A percentile compares a stretch with the other conserved stretches of the same genome.
These are phyloP conservation scores for Eupleurogrammus muticus DNA, from an alignment of 2,797 vertebrate genomes.

Conservation along the genomic window DNA sequence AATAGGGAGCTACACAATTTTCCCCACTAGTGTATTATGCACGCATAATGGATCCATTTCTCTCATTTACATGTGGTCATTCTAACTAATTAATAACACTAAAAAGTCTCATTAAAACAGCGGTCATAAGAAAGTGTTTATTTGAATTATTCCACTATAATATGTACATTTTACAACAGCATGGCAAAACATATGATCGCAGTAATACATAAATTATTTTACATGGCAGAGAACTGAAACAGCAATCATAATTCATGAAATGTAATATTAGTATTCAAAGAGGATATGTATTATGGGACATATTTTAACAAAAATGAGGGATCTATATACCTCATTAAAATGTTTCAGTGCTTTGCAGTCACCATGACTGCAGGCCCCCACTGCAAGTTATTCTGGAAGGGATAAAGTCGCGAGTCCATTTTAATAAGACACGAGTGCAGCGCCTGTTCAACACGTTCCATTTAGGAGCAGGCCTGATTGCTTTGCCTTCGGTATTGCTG, in stretches of 20 bases:
- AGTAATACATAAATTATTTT: constrained; percentile 62
- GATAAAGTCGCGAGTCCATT: constrained; percentile 46
- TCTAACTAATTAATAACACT: constrained; percentile 57
- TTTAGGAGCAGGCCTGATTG: too few relatives aligned
- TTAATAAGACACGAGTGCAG: constrained; percentile 53
- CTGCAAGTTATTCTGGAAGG: constrained; percentile 39
- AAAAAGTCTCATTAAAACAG: constrained; percentile 57
- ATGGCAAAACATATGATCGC: constrained; percentile 50
- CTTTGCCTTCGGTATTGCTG: too few relatives aligned
- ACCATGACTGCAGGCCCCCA: constrained; percentile 32
- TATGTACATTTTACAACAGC: constrained; percentile 79
- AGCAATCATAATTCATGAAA: constrained; percentile 49
- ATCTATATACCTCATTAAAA: constrained; percentile 51
- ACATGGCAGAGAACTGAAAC: constrained; percentile 33
- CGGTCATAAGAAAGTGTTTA: constrained; percentile 63
- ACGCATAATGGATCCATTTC: constrained; percentile 51
- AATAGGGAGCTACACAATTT: constrained; percentile 42
- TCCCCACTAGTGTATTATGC: constrained; percentile 34
- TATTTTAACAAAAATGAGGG: constrained; percentile 50
- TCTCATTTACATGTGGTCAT: constrained; percentile 56
- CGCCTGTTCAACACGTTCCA: too few relatives aligned
- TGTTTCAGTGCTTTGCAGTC: constrained; percentile 38
- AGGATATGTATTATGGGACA: constrained; percentile 41
- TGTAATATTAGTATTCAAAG: constrained; percentile 65
- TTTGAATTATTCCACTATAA: constrained; percentile 60